Evolutionary conservation across 2,888 invertebrate genomes (phyloP), one percentile per base, ranked within the genome.

Genomic region (Lumbricus terrestris): DNA sequence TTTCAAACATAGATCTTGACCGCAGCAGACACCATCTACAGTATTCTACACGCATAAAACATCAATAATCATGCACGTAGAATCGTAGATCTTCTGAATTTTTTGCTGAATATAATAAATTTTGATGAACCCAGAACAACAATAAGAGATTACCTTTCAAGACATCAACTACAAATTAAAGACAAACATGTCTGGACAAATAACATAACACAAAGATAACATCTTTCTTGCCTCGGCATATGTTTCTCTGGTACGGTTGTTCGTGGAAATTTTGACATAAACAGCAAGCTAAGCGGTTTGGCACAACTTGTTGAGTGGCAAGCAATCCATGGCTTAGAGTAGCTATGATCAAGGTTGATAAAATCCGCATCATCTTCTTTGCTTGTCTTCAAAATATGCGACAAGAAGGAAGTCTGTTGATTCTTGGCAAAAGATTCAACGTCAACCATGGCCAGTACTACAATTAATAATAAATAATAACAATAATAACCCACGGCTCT

Each of bases 311-410:
- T 96, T 93, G 96, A 96, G 23, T 96, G 96, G 92, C 96, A 96
- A 95, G 96, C 96, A 93, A 96, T 96, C 95, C 96, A 96, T 89
- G 97, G 96, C 92, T 97, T 96, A 18, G 97, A 96, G 93, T 97
- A 97, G 93, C 96, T 96, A 93, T 97, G 97, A 93, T 97, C 97
- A 94, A 96, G 91, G 82, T 82, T 33, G 35, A 92, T 91, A 33
- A 90, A 23, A 85, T 92, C 92, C 16, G 90, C 88, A 38, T 90
- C 90, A 69, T 90, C 90, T 34, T 91, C 91, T 37, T 69, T 29
- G 34, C 88, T 82, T 35, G 40, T 54, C 47, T 85, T 47, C 85
- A 35, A 88, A 90, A 85, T 85, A 35, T 85, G 85, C 20, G 85
- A 35, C 37, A 85, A 85, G 85, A 85, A 85, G 35, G 85, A 85